A percentile compares a stretch with the other conserved stretches of the same genome.
Conservation (phyloP, 2,113 vertebrate genomes). For the Sinocyclocheilus rhinocerous region DNA sequence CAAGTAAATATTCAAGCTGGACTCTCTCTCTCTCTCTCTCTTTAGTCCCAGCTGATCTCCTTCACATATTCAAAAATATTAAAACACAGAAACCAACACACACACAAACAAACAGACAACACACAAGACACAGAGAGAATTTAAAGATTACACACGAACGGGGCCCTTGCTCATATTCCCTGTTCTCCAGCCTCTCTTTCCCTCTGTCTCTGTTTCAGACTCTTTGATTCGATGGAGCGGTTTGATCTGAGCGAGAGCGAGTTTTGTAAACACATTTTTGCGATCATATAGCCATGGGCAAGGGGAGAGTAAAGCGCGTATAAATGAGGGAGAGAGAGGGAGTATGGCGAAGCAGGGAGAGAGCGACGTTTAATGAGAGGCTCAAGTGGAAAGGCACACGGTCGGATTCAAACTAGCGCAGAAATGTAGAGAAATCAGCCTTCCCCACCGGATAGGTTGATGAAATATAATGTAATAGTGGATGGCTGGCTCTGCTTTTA, state of each 20-base stretch:
- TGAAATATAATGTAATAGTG: constrained; percentile 76
- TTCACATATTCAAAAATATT: constrained; percentile 55
- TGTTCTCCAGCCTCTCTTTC: constrained; percentile 58
- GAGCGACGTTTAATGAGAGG: constrained; percentile 77
- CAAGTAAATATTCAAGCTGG: constrained; percentile 61
- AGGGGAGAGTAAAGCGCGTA: constrained; percentile 77
- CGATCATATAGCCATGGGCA: constrained; percentile 84
- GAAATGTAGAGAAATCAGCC: constrained; percentile 25
- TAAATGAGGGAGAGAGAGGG: constrained; percentile 69
- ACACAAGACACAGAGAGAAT: constrained; percentile 62
- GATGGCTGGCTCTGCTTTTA: constrained; percentile 33
- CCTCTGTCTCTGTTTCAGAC: constrained; percentile 70
- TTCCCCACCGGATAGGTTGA: constrained; percentile 72
- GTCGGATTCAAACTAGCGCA: constrained; percentile 38
- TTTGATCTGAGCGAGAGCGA: constrained; percentile 84
- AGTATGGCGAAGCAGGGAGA: constrained; percentile 41
- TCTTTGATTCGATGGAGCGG: constrained; percentile 81
- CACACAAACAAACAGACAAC: constrained; percentile 57
- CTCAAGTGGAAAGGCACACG: constrained; percentile 66
- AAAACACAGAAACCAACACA: constrained; percentile 55
- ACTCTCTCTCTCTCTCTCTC: constrained; percentile 53
- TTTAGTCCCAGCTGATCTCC: not conserved
- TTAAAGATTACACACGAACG: constrained; percentile 71
- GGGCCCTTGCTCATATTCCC: constrained; percentile 68
- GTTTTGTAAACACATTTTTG: constrained; percentile 88